Evolutionary conservation across 1,140 invertebrate genomes (phyloP).

Genomic region (Asbolus verrucosus): DNA sequence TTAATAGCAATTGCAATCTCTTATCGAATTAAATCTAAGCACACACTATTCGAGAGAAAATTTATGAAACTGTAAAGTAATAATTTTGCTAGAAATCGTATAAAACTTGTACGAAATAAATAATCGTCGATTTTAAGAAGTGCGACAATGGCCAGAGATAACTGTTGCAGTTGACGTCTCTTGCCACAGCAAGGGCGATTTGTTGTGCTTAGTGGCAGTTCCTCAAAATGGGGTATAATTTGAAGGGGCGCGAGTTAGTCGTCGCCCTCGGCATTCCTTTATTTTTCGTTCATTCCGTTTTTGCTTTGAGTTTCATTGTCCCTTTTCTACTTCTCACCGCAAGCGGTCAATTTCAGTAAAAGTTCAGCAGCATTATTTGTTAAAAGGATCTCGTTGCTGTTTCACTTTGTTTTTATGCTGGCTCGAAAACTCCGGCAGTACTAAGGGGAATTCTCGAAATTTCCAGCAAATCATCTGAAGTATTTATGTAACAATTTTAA

Average conservation of each 20-base stretch:
- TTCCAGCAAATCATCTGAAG: slow-evolving; percentile 40
- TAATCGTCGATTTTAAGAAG: no score
- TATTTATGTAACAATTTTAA: slow-evolving; percentile 44
- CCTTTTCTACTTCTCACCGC: slow-evolving; percentile 51
- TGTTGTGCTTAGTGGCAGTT: slow-evolving; percentile 1
- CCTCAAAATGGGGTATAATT: slow-evolving; percentile 4
- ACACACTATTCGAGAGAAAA: no score
- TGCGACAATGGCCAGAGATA: no score
- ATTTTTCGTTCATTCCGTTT: slow-evolving; percentile 49
- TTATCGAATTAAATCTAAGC: no score
- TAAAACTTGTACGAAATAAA: no score
- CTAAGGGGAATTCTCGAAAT: slow-evolving; percentile 28
- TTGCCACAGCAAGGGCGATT: slow-evolving; percentile 1
- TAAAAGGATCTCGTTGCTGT: slow-evolving; percentile 46
- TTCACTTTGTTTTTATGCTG: slow-evolving; percentile 35
- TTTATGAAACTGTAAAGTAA: no score
- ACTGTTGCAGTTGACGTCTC: no score
- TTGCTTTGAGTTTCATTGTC: slow-evolving; percentile 46
- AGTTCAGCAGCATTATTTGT: slow-evolving; percentile 58
- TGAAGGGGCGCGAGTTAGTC: slow-evolving; percentile 6
- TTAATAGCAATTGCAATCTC: no score
- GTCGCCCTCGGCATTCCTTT: slow-evolving; percentile 26
- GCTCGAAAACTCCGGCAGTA: slow-evolving; percentile 17
- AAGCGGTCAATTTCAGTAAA: slow-evolving; percentile 59
- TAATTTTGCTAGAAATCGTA: no score